Evolutionary conservation across 2,113 vertebrate species (phyloP).

Genomic region (Noturus placidus): DNA sequence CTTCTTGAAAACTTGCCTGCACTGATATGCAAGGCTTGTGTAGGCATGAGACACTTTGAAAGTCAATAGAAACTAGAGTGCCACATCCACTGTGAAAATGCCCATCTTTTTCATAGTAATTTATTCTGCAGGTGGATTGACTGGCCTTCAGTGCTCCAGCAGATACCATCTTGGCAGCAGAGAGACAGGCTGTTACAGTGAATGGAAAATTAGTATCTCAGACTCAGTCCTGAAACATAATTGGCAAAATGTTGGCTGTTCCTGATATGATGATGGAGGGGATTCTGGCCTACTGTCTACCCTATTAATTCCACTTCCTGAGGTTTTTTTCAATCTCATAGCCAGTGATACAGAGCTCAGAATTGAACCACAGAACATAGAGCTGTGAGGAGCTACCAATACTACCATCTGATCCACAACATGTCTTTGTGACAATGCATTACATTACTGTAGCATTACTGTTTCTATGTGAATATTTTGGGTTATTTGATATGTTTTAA

Average conservation of each 20-base stretch:
- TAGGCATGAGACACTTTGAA: neutral
- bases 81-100: slow-evolving; percentile 3
- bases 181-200: neutral
- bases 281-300: neutral
- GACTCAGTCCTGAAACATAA: slow-evolving; percentile 4
- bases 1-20: neutral
- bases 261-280: neutral
- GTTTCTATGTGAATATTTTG: neutral
- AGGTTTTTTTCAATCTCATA: neutral
- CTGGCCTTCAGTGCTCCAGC: slow-evolving; percentile 4
- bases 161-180: neutral
- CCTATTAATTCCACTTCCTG: neutral
- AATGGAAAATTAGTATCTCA: neutral
- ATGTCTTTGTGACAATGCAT: neutral
- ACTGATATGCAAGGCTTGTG: neutral
- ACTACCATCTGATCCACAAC: neutral
- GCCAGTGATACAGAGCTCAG: neutral
- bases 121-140: slow-evolving; percentile 7
- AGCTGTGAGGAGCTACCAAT: neutral
- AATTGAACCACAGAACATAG: neutral
- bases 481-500: neutral
- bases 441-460: neutral
- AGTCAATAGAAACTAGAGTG: neutral
- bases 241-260: slow-evolving; percentile 8
- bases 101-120: slow-evolving; percentile 3